phyloP scores from a whole-genome alignment of 2,113 vertebrate genomes.

The Leptodactylus fuscus region DNA sequence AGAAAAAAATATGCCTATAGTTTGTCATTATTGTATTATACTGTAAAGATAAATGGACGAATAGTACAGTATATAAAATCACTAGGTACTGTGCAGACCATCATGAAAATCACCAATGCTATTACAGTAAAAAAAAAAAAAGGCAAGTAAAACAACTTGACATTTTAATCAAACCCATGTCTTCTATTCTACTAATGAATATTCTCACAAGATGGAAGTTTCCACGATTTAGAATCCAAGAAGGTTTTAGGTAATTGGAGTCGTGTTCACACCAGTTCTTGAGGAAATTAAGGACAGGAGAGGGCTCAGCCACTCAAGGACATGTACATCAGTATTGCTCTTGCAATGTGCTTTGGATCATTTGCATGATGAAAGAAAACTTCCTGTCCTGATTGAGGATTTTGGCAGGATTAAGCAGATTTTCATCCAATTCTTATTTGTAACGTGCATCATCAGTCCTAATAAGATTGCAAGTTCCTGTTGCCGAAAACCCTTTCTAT shows the following conservation, averaged over 20 bases:
- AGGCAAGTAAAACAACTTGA: background rate
- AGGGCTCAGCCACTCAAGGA: background rate
- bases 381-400: slow-evolving; percentile 10
- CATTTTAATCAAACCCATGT: background rate
- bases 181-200: background rate
- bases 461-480: background rate
- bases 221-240: background rate
- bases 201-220: background rate
- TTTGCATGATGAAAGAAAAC: background rate
- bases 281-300: background rate
- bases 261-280: background rate
- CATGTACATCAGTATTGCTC: background rate
- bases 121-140: background rate
- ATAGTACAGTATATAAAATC: background rate
- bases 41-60: too few species aligned
- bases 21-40: background rate
- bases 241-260: background rate
- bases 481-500: background rate
- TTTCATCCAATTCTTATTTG: background rate
- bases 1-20: background rate
- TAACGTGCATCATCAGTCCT: background rate
- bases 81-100: too few species aligned
- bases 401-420: slow-evolving; percentile 8
- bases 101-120: too few species aligned
- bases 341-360: background rate